phyloP scores from a whole-genome alignment of 1,140 invertebrate genomes.

The Neuroterus valhalla region DNA sequence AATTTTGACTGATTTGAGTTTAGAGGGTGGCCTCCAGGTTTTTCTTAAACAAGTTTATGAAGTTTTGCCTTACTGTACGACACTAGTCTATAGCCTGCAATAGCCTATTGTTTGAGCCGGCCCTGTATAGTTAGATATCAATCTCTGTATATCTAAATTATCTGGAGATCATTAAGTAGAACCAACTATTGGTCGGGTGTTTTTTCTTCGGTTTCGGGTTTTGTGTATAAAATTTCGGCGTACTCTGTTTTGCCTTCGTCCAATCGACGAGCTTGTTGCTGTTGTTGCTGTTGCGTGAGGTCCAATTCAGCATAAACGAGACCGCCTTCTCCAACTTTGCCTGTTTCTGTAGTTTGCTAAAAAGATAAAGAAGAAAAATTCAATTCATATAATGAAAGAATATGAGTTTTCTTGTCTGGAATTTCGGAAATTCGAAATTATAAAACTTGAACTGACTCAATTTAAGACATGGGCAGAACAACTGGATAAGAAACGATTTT shows the following conservation, averaged over 20 bases:
- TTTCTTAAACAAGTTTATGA: too few species aligned
- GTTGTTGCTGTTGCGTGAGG: slow-evolving; percentile 68
- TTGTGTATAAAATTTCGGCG: slow-evolving; percentile 75
- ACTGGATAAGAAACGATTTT: too few species aligned
- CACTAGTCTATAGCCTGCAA: too few species aligned
- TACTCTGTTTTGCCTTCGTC: slow-evolving; percentile 77
- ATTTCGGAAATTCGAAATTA: too few species aligned
- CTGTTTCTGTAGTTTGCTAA: slow-evolving; percentile 39
- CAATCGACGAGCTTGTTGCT: slow-evolving; percentile 61
- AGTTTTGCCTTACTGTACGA: too few species aligned
- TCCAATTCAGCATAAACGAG: slow-evolving; percentile 77
- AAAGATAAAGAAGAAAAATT: slow-evolving; percentile 33
- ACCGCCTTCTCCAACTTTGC: slow-evolving; percentile 63
- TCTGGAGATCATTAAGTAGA: neutral
- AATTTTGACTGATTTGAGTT: too few species aligned
- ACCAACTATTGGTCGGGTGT: slow-evolving; percentile 56
- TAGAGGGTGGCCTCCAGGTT: too few species aligned
- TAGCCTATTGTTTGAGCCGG: too few species aligned
- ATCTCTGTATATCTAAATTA: slow-evolving; percentile 9
- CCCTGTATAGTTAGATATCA: neutral
- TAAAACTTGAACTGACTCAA: too few species aligned
- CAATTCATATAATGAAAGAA: too few species aligned
- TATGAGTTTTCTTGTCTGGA: too few species aligned
- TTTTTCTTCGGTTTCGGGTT: slow-evolving; percentile 58
- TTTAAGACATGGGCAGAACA: too few species aligned